A percentile compares a stretch with the other conserved stretches of the same genome.
Evolutionary conservation across 1,140 invertebrate genomes (phyloP).

Genomic region (Caenorhabditis briggsae): DNA sequence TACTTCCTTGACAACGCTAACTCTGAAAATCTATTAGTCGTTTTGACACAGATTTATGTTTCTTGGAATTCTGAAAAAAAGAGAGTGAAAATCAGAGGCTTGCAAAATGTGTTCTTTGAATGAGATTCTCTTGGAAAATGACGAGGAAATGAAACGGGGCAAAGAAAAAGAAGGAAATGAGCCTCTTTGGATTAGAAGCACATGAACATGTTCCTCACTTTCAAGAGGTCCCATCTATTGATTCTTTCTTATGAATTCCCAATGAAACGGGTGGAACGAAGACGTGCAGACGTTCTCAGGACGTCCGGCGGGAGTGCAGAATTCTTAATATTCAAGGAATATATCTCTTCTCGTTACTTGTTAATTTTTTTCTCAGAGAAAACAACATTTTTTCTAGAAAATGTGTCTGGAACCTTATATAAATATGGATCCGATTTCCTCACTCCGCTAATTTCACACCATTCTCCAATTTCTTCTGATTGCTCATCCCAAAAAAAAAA

Average conservation of each 20-base stretch:
- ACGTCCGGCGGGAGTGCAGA: background rate
- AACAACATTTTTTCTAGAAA: background rate
- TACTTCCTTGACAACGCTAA: conserved; percentile 28
- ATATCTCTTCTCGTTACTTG: background rate
- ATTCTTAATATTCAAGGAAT: background rate
- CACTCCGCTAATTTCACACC: background rate
- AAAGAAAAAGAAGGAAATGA: conserved; percentile 19
- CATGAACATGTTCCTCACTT: background rate
- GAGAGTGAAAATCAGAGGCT: background rate
- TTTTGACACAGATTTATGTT: background rate
- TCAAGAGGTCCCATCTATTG: background rate
- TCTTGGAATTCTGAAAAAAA: background rate
- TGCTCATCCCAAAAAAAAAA: background rate
- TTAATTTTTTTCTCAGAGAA: background rate
- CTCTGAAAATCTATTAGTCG: background rate
- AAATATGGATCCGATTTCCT: background rate
- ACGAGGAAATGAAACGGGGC: background rate
- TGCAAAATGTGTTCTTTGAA: background rate
- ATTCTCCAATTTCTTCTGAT: background rate
- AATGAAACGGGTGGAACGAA: background rate
- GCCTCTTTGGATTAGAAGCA: conserved; percentile 12
- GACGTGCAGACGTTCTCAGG: background rate
- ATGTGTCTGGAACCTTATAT: background rate
- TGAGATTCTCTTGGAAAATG: conserved; percentile 19
- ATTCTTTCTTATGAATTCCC: background rate